Base-by-base conservation (phyloP, 1,140 invertebrate genomes). In the Globodera ellingtonae region DNA sequence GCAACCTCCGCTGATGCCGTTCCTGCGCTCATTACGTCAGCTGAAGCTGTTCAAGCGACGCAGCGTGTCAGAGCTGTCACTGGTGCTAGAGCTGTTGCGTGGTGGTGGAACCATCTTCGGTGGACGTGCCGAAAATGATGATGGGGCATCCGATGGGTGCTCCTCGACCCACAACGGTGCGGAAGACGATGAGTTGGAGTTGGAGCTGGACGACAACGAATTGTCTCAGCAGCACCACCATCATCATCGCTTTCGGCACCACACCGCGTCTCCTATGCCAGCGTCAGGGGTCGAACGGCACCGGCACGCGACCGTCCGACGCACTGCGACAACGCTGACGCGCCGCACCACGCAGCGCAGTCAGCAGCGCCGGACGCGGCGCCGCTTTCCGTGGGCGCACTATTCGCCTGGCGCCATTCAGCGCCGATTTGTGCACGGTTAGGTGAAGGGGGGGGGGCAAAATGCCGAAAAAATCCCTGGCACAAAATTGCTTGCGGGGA, bases 21-120 rank as follows among this genome's bases (percentile, higher is more conserved):
- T 78, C 52, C 13, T 59, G 21, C 72, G 62, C 56, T 62, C 69
- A 6, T 52, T 67, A 18, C 47, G 69, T 9, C 44, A 80, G 46
- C 66, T 79, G 59, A 80, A 78, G 59, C 24, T 44, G 48, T 79
- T 78, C 21, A 24, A 66, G n/a, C 76, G 72, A 35, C 69, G 70
- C 50, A 81, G 80, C 71, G 59, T 81, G 52, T 81, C 80, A 7
- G 80, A 81, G n/a, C 56, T 81, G 24, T 72, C 67, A 13, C 65
- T 81, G 46, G 72, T 81, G 21, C 50, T 81, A 6, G 80, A 81
- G 52, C 66, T 81, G 48, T 44, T 81, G 18, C 56, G 69, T 7
- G 59, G 21, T 21, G 79, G 35, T 10, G 35, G 35, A 52, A 18
- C 79, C 35, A 62, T 52, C 18, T 13, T 35, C 7, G 70, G 24